Evolutionary conservation across 2,888 invertebrate species (phyloP), one percentile per base, ranked within the genome.

Genomic region (Oscheius sp.): DNA sequence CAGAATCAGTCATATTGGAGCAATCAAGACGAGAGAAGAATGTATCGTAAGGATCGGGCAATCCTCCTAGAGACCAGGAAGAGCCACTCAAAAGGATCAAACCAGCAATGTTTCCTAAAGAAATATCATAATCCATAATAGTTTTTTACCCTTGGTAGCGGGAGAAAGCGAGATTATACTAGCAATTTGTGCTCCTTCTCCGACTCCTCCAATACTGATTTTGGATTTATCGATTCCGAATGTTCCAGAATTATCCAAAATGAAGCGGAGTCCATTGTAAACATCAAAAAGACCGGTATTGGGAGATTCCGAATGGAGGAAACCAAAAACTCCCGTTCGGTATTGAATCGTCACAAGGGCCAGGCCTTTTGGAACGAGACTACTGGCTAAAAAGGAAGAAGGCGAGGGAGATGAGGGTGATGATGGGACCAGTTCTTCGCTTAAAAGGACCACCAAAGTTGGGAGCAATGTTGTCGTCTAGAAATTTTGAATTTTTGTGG

Each of bases 1-100:
- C 61, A 27, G 29, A 27, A 8, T 42, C 31, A 17, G 61, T 61
- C 29, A 17, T 42, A 20, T 61, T 61, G 23, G 29, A 42, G 27
- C 61, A 61, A 27, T 61, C 45, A 5, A 61, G 20, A 12, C 61
- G 61, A 17, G 42, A 42, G 27, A 61, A 45, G 61, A 61, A 61
- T 2, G 23, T 20, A 8, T 61, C 61, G 0, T 42, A 29, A 27
- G 61, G 61, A 27, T 61, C 61, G 8, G 29, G 42, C 3, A 8
- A 10, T 1, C 61, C 61, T n/a, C 61, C 61, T 2, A 61, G n/a
- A 23, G 42, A 23, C 42, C 39, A 61, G 15, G 61, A 61, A 1
- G 61, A 61, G 0, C 61, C 61, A 17, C 61, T 61, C 10, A 61
- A 31, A 20, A 61, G 31, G 17, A 42, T 42, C 15, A 61, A 29